A percentile compares a stretch with the other conserved stretches of the same genome.
Conservation (phyloP, 2,888 invertebrate genomes). For the Thecophora atra region DNA sequence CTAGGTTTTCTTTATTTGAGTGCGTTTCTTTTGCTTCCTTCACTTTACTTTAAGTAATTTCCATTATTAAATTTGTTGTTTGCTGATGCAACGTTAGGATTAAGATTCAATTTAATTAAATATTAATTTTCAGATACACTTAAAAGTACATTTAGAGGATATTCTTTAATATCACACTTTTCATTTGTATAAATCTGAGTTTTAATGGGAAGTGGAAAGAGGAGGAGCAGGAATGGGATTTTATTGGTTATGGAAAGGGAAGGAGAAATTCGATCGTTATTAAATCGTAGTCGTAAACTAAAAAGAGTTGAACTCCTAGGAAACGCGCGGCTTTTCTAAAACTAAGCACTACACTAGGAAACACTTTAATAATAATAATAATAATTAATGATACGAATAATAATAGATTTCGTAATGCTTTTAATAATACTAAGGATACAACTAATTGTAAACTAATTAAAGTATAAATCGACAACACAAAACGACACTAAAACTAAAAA, state of each 20-base stretch:
- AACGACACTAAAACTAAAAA: too few relatives aligned
- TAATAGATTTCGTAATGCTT: conserved; percentile 1
- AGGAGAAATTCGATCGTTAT: too few relatives aligned
- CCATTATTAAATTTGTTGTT: conserved; percentile 28
- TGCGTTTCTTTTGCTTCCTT: conserved; percentile 33
- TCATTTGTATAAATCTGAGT: conserved; percentile 43
- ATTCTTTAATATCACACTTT: conserved; percentile 59
- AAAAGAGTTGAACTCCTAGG: conserved; percentile 55
- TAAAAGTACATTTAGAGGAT: conserved; percentile 53
- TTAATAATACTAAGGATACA: not conserved
- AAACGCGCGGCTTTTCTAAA: conserved; percentile 50
- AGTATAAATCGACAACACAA: too few relatives aligned
- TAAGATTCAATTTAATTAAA: conserved; percentile 28
- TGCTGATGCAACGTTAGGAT: conserved; percentile 37
- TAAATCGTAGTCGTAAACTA: too few relatives aligned
- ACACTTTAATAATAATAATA: too few relatives aligned
- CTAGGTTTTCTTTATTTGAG: conserved; percentile 34
- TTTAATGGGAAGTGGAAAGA: not conserved
- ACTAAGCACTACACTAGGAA: conserved; percentile 3
- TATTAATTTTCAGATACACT: conserved; percentile 38
- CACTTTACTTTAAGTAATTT: not conserved
- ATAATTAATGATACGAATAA: too few relatives aligned
- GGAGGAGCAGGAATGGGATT: not conserved
- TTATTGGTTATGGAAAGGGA: not conserved
- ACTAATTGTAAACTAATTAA: not conserved